Evolutionary conservation across 92 coral and sea anemone genomes (phyloP).

Genomic region (Micromussa lordhowensis): DNA sequence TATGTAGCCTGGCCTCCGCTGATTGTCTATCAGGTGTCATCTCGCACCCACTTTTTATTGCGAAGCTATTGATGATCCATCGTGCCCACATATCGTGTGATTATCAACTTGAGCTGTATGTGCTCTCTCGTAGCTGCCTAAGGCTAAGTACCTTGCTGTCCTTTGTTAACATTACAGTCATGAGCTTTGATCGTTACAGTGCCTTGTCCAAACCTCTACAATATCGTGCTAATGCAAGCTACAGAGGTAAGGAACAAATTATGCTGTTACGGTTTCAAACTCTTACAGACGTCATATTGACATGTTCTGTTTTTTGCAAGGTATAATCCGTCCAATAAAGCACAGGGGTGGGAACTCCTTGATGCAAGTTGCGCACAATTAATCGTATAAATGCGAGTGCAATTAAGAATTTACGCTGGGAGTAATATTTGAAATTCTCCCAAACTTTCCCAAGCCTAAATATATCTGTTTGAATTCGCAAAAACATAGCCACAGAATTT

Average conservation of each 20-base stretch:
- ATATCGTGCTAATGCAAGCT: background rate
- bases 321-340: too few relatives aligned
- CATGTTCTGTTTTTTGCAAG: too few relatives aligned
- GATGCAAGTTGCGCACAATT: too few relatives aligned
- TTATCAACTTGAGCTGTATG: background rate
- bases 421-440: too few relatives aligned
- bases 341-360: too few relatives aligned
- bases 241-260: background rate
- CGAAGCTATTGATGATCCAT: background rate
- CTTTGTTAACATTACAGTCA: background rate
- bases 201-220: background rate
- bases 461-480: too few relatives aligned
- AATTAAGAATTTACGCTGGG: too few relatives aligned
- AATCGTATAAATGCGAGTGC: too few relatives aligned
- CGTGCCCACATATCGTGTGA: background rate
- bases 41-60: background rate
- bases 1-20: slow-evolving; percentile 8
- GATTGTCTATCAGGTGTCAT: background rate
- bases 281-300: background rate
- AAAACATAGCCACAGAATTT: too few relatives aligned
- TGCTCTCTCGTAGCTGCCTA: background rate
- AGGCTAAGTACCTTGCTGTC: background rate
- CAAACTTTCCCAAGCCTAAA: too few relatives aligned
- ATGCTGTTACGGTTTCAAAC: background rate
- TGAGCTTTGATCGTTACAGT: background rate